Evolutionary conservation across 1,140 invertebrate species (phyloP), one percentile per base, ranked within the genome.

Genomic region (Cataglyphis hispanica): DNA sequence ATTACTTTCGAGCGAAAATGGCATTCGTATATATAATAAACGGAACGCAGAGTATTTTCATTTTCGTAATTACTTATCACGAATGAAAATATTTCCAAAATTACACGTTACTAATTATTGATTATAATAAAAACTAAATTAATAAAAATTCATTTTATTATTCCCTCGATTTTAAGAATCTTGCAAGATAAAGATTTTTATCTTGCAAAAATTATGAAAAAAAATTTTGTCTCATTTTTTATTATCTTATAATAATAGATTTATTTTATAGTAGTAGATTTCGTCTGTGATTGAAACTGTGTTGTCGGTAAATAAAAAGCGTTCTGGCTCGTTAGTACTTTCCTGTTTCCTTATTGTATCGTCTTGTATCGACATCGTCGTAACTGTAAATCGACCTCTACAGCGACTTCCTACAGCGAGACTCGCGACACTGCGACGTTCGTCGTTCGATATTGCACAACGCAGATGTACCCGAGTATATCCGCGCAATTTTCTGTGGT

Each of bases 1-100:
- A 90, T 90, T 87, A 84, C 88, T 89, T 90, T 85, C 53, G n/a
- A 34, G 80, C 84, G 88, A 84, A 89, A 83, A 61, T 60, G 67
- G 67, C 27, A 61, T 37, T 83, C 56, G 66, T 61, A 61, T 56
- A 31, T 74, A 25, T 58, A 46, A 72, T 74, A 72, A 83, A 58
- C 40, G 53, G 43, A 53, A 43, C 37, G n/a, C 25, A 16, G 46
- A 22, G 25, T n/a, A 11, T 34, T 60, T 70, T 40, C 31, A 70
- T 27, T 22, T 16, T 16, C 50, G 10, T 19, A 16, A 46, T 66
- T 66, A 69, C 37, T 50, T 67, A 53, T 56, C 8, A 7, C 25
- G 13, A 46, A 46, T 22, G 4, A 31, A 34, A 69, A 61, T n/a
- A 11, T 50, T 25, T 53, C 22, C 11, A 7, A 31, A 43, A 43